Evolutionary conservation across 2,888 invertebrate genomes (phyloP).

Genomic region (Dusona sp.): DNA sequence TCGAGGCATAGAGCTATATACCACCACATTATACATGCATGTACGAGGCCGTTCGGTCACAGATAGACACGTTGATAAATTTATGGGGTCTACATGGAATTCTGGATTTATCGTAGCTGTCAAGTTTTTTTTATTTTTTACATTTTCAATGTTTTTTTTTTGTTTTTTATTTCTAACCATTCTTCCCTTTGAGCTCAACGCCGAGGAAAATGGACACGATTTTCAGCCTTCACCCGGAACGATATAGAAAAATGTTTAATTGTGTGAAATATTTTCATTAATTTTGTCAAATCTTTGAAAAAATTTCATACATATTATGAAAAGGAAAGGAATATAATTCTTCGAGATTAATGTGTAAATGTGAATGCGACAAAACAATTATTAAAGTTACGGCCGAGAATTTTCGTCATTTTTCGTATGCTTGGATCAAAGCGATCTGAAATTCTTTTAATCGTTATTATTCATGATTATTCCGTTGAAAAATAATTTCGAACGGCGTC

Average conservation of each 20-base stretch:
- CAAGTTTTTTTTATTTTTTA: constrained; percentile 34
- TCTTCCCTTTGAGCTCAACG: constrained; percentile 13
- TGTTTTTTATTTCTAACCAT: background rate
- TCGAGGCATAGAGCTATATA: background rate
- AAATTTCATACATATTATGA: background rate
- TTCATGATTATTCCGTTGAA: constrained; percentile 36
- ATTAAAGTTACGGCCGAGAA: background rate
- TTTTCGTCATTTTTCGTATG: background rate
- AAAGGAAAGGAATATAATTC: background rate
- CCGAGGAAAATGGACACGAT: constrained; percentile 19
- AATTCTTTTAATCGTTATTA: background rate
- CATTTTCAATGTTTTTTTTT: background rate
- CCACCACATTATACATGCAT: constrained; percentile 36
- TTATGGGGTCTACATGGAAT: constrained; percentile 49
- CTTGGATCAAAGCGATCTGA: background rate
- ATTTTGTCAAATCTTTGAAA: background rate
- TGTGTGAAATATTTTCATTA: background rate
- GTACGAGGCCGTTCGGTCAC: constrained; percentile 33
- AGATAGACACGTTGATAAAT: constrained; percentile 49
- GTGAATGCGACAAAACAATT: background rate
- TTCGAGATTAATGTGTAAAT: background rate
- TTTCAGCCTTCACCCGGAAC: background rate
- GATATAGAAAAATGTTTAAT: background rate
- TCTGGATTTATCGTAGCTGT: constrained; percentile 50
- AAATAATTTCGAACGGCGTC: constrained; percentile 58